Percentiles rank a stretch among this genome's conserved stretches.
phyloP scores from a whole-genome alignment of 1,140 invertebrate genomes.

The Bombus breviceps region DNA sequence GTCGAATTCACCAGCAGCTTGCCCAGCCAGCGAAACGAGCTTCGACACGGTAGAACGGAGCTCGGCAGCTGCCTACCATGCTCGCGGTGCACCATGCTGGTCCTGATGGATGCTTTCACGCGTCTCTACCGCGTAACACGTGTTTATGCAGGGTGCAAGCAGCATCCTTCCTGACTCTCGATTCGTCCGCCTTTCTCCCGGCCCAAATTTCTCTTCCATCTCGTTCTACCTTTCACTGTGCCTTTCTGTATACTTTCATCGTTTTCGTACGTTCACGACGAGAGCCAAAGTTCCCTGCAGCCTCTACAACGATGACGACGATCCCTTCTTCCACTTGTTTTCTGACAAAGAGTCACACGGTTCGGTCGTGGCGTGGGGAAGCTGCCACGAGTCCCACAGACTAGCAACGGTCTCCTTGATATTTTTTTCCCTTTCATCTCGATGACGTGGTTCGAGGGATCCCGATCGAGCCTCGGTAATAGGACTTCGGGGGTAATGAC shows the following conservation, averaged over 20 bases:
- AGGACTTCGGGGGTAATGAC: constrained; percentile 44
- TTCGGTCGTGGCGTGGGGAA: neutral
- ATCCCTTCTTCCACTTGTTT: constrained; percentile 37
- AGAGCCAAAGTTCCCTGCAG: neutral
- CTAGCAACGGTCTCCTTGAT: neutral
- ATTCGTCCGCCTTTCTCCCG: neutral
- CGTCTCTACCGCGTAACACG: constrained; percentile 59
- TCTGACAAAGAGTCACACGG: constrained; percentile 37
- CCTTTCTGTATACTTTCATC: too few relatives aligned
- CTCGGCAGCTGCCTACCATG: constrained; percentile 69
- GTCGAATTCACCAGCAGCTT: constrained; percentile 57
- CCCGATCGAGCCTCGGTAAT: constrained; percentile 47
- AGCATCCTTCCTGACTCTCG: neutral
- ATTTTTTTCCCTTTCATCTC: constrained; percentile 49
- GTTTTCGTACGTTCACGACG: too few relatives aligned
- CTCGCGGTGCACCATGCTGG: constrained; percentile 67
- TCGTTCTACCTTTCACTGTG: neutral
- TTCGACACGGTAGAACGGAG: constrained; percentile 68
- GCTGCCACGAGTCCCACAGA: neutral
- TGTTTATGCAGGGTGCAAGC: constrained; percentile 32
- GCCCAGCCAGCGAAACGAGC: constrained; percentile 50
- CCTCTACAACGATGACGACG: neutral
- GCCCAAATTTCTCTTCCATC: neutral
- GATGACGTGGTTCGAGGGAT: constrained; percentile 46
- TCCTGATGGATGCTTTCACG: constrained; percentile 71